These are phyloP conservation scores for Garrulus glandarius DNA, from an alignment of 2,797 vertebrate genomes.

Conservation along the genomic window DNA sequence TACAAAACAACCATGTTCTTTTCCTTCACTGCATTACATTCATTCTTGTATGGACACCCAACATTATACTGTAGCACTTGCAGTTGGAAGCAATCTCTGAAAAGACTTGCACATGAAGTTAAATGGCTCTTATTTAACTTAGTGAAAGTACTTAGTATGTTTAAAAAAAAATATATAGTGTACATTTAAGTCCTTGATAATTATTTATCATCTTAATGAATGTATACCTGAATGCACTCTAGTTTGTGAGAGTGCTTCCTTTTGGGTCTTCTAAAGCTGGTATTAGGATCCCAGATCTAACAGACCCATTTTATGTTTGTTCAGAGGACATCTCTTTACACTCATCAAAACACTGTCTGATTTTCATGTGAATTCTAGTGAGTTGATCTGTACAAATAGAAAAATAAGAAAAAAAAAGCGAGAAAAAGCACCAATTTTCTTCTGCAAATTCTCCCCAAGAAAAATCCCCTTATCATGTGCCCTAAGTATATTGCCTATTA, in stretches of 20 bases:
- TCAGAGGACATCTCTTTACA: neutral
- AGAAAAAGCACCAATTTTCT: fast-evolving
- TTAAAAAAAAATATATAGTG: neutral
- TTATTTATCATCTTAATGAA: neutral
- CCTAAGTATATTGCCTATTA: neutral
- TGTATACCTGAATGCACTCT: neutral
- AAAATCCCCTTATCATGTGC: neutral
- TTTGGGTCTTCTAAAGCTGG: neutral
- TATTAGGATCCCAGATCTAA: neutral
- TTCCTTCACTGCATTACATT: neutral
- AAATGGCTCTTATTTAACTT: neutral
- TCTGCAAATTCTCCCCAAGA: neutral
- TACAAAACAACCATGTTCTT: neutral
- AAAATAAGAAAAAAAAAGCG: too few relatives aligned
- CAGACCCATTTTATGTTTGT: neutral
- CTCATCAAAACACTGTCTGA: neutral
- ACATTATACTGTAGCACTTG: neutral
- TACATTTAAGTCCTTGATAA: neutral
- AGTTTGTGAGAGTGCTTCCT: neutral
- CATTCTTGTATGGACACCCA: neutral
- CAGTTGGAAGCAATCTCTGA: neutral
- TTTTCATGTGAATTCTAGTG: neutral
- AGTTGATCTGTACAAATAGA: neutral
- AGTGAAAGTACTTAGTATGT: neutral
- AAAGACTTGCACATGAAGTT: neutral